Conservation (phyloP, 2,113 vertebrate species). For the Turdus rufiventris region DNA sequence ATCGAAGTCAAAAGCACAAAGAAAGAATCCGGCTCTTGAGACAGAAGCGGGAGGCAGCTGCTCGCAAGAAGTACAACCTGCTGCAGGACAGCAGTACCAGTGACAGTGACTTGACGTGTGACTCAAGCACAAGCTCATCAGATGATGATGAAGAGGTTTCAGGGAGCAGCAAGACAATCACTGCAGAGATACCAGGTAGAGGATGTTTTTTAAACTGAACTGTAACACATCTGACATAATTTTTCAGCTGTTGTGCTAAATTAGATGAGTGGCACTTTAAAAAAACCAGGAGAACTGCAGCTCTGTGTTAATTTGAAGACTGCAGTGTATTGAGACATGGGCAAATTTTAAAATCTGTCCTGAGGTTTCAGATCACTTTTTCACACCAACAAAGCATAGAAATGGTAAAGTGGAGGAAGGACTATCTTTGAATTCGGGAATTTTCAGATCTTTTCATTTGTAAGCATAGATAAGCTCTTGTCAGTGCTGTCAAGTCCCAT, state of each 20-base stretch:
- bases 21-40: conserved; percentile 90
- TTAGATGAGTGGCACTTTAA: conserved; percentile 74
- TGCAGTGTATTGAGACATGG: too few relatives aligned
- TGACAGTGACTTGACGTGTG: conserved; percentile 96
- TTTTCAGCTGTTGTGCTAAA: conserved; percentile 70
- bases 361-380: too few relatives aligned
- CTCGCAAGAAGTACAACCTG: conserved; percentile 94
- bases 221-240: conserved; percentile 62
- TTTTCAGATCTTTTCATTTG: conserved; percentile 53
- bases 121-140: conserved; percentile 91
- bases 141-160: conserved; percentile 88
- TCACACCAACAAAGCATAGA: conserved; percentile 20
- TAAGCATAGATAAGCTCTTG: conserved; percentile 34
- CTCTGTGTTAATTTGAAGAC: too few relatives aligned
- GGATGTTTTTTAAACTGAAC: conserved; percentile 83
- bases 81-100: conserved; percentile 99
- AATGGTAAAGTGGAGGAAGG: conserved; percentile 44
- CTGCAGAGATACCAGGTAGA: conserved; percentile 97
- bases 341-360: too few relatives aligned
- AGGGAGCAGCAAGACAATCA: conserved; percentile 95
- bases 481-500: conserved; percentile 58
- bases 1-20: conserved; percentile 95
- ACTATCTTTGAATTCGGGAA: conserved; percentile 48
- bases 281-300: conserved; percentile 49
- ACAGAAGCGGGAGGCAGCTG: conserved; percentile 94